Base-by-base conservation (phyloP, 2,113 vertebrate species). In the Otis tarda region DNA sequence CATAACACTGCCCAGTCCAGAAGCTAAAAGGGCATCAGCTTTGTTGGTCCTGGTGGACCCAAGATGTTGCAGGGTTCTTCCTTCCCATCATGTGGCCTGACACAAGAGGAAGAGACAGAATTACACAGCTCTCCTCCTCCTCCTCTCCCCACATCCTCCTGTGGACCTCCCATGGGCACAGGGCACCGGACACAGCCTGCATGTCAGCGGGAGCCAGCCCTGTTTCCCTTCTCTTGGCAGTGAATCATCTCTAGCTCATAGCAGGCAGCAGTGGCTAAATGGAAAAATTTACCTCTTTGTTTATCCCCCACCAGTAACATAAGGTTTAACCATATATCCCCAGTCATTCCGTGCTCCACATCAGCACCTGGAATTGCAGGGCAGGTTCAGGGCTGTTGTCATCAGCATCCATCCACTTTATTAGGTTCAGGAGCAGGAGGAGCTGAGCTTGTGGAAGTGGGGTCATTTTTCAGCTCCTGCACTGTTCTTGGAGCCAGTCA, bases 241-340 rank as follows among this genome's bases (percentile, higher is more conserved):
- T 87, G 93, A 95, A 79, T 89, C 78, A 88, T 70, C 61, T 57
- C 69, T 86, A 86, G 79, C 70, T 94, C 83, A 82, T 25, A 69
- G 14, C 47, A 24, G 88, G 59, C 85, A 83, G 75, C 71, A 70
- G 64, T 3, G 77, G 87, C 57, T 35, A 85, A 94, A 88, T 73
- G 92, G 95, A 97, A 97, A 93, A 92, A 22, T 24, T 73, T 69
- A 80, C 79, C 41, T 89, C 87, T 87, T 71, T 68, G 33, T 90
- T 93, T 90, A 53, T 61, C 35, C 67, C 65, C 12, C 67, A 73
- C 27, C 39, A 56, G 52, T 31, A 91, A 41, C 4, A 22, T 8
- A 80, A 92, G 24, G 45, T 70, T 96, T 81, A 82, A 75, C 78
- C 60, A 35, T 27, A 24, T 9, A 49, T 59, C 63, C 59, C 24